Conservation (phyloP, 2,113 vertebrate species). For the Prochilodus magdalenae region DNA sequence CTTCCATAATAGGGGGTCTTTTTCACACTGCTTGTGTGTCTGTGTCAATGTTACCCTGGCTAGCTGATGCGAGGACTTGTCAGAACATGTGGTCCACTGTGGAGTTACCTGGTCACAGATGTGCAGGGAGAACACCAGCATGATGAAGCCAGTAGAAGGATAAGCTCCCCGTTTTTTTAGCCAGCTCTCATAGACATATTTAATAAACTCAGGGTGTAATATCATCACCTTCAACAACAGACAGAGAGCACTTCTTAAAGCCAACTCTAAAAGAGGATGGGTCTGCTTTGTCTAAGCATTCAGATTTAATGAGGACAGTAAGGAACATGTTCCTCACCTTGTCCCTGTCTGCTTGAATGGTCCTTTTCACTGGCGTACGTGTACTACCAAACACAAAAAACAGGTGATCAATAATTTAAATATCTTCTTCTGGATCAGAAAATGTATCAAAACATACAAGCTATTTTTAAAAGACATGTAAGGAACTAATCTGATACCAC, state of each 20-base stretch:
- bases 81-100: background rate
- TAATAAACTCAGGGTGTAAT: slow-evolving; percentile 30
- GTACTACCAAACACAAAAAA: slow-evolving; percentile 13
- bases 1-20: too few relatives aligned
- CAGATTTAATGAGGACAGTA: too few relatives aligned
- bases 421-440: background rate
- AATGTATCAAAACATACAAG: too few relatives aligned
- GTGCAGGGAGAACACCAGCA: slow-evolving; percentile 28
- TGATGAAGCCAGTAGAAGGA: slow-evolving; percentile 36
- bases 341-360: slow-evolving; percentile 29
- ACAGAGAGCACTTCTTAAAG: background rate
- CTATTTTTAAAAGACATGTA: too few relatives aligned
- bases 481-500: too few relatives aligned
- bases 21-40: too few relatives aligned
- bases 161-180: background rate
- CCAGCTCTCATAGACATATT: slow-evolving; percentile 30
- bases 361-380: background rate
- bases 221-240: slow-evolving; percentile 42
- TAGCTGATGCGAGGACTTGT: too few relatives aligned
- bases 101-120: slow-evolving; percentile 48
- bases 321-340: slow-evolving; percentile 57
- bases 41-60: too few relatives aligned
- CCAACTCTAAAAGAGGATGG: background rate
- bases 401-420: too few relatives aligned
- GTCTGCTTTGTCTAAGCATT: too few relatives aligned